phyloP scores from a whole-genome alignment of 2,888 invertebrate species.

The Eumacrocentrus americanus region DNA sequence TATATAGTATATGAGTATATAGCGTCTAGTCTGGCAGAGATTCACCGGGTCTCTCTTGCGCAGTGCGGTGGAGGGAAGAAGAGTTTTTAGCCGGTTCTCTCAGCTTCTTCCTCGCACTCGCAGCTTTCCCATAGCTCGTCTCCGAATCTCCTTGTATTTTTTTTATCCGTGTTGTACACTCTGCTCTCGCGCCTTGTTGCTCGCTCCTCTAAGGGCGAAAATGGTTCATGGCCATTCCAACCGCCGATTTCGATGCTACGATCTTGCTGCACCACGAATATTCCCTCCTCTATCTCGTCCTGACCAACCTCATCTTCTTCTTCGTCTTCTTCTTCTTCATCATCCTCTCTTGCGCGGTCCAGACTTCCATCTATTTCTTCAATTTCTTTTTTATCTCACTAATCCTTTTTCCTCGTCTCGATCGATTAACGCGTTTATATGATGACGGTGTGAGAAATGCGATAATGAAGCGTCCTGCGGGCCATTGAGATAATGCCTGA shows the following conservation, averaged over 20 bases:
- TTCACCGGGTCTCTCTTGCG: too few species aligned
- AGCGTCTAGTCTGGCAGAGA: constrained; percentile 1
- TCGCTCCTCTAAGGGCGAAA: constrained; percentile 54
- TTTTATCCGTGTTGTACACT: constrained; percentile 54
- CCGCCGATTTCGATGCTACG: constrained; percentile 38
- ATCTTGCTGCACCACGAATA: constrained; percentile 31
- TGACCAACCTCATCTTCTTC: constrained; percentile 28
- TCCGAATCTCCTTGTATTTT: constrained; percentile 45
- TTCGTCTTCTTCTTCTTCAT: constrained; percentile 37
- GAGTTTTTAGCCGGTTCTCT: constrained; percentile 1
- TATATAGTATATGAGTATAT: constrained; percentile 3
- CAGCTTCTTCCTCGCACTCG: background rate
- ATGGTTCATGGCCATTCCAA: constrained; percentile 55
- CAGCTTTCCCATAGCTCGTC: constrained; percentile 29
- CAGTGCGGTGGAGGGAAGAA: background rate
- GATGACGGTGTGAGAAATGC: constrained; percentile 38
- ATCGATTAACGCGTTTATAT: constrained; percentile 45
- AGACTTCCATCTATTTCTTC: constrained; percentile 19
- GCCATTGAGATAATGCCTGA: constrained; percentile 1
- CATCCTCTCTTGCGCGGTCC: constrained; percentile 3
- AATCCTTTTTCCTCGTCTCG: constrained; percentile 30
- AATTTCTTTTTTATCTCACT: constrained; percentile 23
- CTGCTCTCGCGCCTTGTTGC: constrained; percentile 25
- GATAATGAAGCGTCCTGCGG: constrained; percentile 29
- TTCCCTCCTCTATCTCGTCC: constrained; percentile 19